Base-by-base conservation (phyloP, 2,113 vertebrate genomes). In the Sterna hirundo region DNA sequence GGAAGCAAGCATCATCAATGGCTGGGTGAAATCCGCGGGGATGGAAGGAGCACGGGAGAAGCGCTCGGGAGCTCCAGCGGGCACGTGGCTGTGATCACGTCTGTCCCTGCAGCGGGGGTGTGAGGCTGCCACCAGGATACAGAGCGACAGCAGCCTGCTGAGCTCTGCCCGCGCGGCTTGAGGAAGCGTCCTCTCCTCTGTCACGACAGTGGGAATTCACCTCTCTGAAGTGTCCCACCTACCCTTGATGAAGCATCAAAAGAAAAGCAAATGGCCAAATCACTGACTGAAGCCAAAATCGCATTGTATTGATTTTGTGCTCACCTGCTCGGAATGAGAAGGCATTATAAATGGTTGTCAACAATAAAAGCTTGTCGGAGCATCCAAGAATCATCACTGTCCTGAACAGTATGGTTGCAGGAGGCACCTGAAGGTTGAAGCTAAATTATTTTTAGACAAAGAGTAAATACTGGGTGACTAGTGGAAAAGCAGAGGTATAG, bases 1-100 rank as follows among this genome's bases (percentile, higher is more conserved):
- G 0, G 99, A 99, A 88, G 98, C 98, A 0, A 66, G 80, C 22
- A 88, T 99, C 87, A 99, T 99, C 32, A 30, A 47, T 0, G 44
- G 96, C 78, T 99, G 99, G 99, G 98, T 99, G 81, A 95, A 90
- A 80, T 29, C 88, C 1, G 96, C 96, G 7, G 4, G 22, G 27
- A 6, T 4, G 44, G 62, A 58, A 11, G 3, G 3, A 22, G 25
- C 54, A 4, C 0, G 0, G 46, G n/a, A 75, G 49, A 38, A 46
- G 77, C 25, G 0, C 4, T 0, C 2, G 0, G 66, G 55, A 58
- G 55, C 66, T 46, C 15, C 51, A 2, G 29, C 2, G 0, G 25
- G 46, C 1, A 0, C 51, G 4, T 9, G 27, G 23, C 38, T 20
- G 4, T 90, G 69, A 94, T 5, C 3, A 7, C 2, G 3, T 8